Conservation (phyloP, 2,113 vertebrate genomes). For the Paramormyrops kingsleyae region DNA sequence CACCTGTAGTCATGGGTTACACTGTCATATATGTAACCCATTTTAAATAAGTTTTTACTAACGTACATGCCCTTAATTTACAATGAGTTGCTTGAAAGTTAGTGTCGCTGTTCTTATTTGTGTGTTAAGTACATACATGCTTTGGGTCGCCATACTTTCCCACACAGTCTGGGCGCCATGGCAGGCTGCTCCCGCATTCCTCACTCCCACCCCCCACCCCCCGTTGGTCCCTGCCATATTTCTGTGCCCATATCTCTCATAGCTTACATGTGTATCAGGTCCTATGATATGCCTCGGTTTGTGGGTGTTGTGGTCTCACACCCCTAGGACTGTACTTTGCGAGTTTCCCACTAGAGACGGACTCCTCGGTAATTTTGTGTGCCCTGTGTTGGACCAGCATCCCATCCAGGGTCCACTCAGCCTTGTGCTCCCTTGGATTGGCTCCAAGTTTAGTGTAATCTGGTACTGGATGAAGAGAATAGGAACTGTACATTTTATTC, state of each 20-base stretch:
- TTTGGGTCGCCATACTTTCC: background rate
- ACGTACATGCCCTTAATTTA: background rate
- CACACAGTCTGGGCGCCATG: background rate
- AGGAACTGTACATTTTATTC: background rate
- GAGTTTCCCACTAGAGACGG: background rate
- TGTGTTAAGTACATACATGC: background rate
- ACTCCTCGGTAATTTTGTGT: background rate
- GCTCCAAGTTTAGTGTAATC: background rate
- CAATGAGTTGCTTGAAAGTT: background rate
- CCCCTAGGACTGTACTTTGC: background rate
- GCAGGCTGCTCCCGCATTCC: background rate
- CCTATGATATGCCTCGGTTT: background rate
- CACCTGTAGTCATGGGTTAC: background rate
- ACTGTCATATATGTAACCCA: background rate
- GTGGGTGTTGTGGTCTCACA: background rate
- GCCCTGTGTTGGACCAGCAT: background rate
- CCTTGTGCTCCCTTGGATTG: background rate
- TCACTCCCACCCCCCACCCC: background rate
- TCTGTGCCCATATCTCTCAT: background rate
- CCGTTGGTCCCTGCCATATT: background rate
- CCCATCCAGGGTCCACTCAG: background rate
- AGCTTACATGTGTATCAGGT: background rate
- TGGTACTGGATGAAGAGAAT: background rate
- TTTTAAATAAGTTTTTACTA: background rate
- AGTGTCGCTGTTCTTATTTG: background rate